Evolutionary conservation across 2,888 invertebrate species (phyloP).

Genomic region (Eristalis tenax): DNA sequence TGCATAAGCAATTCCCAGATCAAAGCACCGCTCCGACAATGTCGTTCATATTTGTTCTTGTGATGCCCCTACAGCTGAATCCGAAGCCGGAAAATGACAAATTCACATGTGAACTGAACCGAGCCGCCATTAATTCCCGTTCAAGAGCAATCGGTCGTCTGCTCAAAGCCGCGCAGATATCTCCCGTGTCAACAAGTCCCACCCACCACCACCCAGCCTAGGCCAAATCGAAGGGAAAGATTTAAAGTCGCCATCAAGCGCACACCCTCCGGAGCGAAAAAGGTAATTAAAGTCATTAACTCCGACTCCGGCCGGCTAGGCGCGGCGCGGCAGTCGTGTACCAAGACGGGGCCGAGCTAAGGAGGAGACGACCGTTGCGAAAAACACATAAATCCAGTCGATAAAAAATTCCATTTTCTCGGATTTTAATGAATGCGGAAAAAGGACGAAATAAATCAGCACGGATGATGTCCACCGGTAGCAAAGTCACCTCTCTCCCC

Average conservation of each 20-base stretch:
- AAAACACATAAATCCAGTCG: slow-evolving; percentile 45
- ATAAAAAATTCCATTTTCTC: slow-evolving; percentile 58
- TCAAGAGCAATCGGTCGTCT: neutral
- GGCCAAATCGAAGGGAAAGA: neutral
- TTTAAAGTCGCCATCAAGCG: neutral
- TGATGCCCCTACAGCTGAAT: too few species aligned
- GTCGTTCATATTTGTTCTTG: too few species aligned
- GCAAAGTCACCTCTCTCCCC: neutral
- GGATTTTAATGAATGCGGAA: slow-evolving; percentile 54
- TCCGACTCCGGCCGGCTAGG: neutral
- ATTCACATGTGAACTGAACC: too few species aligned
- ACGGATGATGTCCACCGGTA: slow-evolving; percentile 29
- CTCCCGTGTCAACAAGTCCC: neutral
- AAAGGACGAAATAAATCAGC: slow-evolving; percentile 53
- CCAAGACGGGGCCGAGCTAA: neutral
- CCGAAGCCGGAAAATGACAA: too few species aligned
- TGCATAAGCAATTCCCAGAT: too few species aligned
- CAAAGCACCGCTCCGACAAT: too few species aligned
- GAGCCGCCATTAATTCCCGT: neutral
- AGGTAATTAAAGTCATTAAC: neutral
- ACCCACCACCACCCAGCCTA: neutral
- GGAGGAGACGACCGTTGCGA: neutral
- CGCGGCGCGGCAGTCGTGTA: neutral
- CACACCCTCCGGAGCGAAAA: neutral
- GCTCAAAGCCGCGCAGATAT: neutral